phyloP scores from a whole-genome alignment of 2,113 vertebrate genomes.

The Buteo buteo region DNA sequence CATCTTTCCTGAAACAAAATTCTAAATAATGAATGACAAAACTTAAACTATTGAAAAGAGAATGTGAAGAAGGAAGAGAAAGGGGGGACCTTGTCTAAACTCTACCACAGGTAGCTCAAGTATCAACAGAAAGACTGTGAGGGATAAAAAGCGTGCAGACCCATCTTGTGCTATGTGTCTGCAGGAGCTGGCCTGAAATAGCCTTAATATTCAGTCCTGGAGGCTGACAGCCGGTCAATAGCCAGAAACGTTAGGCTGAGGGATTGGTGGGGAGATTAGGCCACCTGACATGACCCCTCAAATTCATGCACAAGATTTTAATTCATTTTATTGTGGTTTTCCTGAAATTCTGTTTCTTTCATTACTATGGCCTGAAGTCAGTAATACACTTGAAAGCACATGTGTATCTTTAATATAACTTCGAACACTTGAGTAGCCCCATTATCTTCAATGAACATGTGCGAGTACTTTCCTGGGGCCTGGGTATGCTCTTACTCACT shows the following conservation, averaged over 20 bases:
- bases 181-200: not conserved
- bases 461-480: not conserved
- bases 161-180: too few relatives aligned
- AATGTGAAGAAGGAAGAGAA: not conserved
- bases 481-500: not conserved
- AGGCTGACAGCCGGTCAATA: not conserved
- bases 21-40: not conserved
- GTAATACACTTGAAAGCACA: not conserved
- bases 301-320: not conserved
- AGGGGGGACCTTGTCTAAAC: not conserved
- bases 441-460: not conserved
- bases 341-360: not conserved
- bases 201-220: not conserved
- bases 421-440: not conserved
- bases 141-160: not conserved
- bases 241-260: not conserved
- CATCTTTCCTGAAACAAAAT: not conserved
- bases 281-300: not conserved
- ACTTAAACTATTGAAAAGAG: not conserved
- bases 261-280: not conserved
- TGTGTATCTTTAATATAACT: not conserved
- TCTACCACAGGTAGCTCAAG: not conserved
- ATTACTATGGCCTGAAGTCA: not conserved
- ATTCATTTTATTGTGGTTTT: not conserved
- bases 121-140: not conserved